Conservation (phyloP, 2,888 invertebrate species). For the Dinocampus coccinellae region DNA sequence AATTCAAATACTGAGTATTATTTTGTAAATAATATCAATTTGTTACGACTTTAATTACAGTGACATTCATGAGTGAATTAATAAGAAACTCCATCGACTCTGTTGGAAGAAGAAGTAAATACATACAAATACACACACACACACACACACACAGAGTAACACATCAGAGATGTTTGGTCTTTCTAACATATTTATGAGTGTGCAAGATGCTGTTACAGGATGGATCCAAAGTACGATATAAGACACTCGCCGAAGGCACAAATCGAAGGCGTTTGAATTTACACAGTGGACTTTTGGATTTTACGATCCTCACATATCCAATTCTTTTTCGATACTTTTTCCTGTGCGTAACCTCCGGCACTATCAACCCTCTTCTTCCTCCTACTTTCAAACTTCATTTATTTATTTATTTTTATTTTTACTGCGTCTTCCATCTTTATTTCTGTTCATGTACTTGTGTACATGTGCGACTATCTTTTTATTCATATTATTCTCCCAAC, state of each 20-base stretch:
- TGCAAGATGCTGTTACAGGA: slow-evolving; percentile 34
- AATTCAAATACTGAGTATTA: too few species aligned
- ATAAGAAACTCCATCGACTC: too few species aligned
- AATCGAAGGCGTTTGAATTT: slow-evolving; percentile 52
- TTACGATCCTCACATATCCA: slow-evolving; percentile 44
- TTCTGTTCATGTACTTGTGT: slow-evolving; percentile 19
- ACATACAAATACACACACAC: too few species aligned
- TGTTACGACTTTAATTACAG: too few species aligned
- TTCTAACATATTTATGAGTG: slow-evolving; percentile 44
- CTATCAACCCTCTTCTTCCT: not conserved
- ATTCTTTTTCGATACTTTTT: slow-evolving; percentile 23
- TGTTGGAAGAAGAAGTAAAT: too few species aligned
- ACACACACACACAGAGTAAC: slow-evolving; percentile 34
- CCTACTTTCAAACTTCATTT: not conserved
- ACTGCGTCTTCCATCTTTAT: not conserved
- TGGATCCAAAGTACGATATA: slow-evolving; percentile 36
- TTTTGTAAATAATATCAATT: too few species aligned
- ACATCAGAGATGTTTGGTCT: slow-evolving; percentile 19
- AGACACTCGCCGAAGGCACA: slow-evolving; percentile 37
- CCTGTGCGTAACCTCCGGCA: slow-evolving; percentile 41
- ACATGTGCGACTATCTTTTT: not conserved
- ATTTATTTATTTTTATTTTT: not conserved
- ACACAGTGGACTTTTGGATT: slow-evolving; percentile 49
- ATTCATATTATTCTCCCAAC: not conserved
- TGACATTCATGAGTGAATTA: too few species aligned